Conservation (phyloP, 2,113 vertebrate genomes). For the Caracal caracal region DNA sequence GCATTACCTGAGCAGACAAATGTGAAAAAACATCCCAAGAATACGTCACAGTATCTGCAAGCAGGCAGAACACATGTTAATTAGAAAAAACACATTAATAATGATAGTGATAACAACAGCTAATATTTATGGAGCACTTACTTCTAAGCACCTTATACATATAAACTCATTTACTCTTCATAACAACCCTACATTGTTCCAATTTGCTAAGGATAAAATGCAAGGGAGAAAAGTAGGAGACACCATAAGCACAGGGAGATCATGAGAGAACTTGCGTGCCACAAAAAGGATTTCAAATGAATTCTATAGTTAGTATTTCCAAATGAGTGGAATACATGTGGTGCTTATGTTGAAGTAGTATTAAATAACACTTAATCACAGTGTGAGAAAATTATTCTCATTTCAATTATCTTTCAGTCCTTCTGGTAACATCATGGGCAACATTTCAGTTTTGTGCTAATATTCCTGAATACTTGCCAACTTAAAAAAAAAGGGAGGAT, state of each 20-base stretch:
- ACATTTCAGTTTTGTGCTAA: neutral
- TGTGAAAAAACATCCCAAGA: neutral
- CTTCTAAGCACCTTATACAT: neutral
- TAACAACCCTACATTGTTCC: neutral
- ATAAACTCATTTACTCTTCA: neutral
- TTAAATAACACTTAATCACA: neutral
- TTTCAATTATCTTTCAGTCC: neutral
- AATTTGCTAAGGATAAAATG: neutral
- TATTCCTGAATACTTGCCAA: neutral
- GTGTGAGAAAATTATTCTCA: neutral
- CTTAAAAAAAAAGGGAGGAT: constrained; percentile 1
- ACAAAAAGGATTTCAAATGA: constrained; percentile 14
- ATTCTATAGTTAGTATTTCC: neutral
- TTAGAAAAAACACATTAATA: constrained; percentile 1
- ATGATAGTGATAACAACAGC: neutral
- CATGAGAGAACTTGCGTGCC: neutral
- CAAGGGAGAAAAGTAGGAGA: neutral
- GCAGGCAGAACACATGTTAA: neutral
- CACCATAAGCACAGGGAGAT: neutral
- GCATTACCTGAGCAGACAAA: neutral
- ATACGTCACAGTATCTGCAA: neutral
- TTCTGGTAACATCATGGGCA: neutral
- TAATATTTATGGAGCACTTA: neutral
- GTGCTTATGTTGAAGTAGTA: neutral
- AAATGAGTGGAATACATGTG: neutral